phyloP scores from a whole-genome alignment of 2,797 vertebrate genomes.

The Cryptoprocta ferox region DNA sequence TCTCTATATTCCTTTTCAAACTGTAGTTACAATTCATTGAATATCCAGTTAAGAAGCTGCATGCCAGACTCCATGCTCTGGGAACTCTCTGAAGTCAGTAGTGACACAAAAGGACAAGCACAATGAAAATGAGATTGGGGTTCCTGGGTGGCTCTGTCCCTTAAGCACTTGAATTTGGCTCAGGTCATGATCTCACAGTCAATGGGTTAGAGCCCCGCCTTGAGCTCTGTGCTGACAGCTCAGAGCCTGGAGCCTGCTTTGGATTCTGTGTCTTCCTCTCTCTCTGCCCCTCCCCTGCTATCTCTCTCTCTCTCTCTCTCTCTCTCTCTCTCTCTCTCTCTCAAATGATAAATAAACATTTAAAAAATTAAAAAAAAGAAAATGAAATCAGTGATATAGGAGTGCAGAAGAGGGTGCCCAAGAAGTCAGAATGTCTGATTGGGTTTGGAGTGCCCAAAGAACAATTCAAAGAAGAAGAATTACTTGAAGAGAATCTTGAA shows the following conservation, averaged over 20 bases:
- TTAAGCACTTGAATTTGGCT: no score
- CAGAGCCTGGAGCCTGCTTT: no score
- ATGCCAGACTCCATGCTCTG: neutral
- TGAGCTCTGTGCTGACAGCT: no score
- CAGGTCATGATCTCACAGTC: no score
- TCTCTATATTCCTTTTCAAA: neutral
- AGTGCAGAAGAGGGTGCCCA: rapidly evolving
- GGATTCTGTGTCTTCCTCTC: no score
- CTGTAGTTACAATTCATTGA: neutral
- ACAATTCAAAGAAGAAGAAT: neutral
- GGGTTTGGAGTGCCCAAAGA: neutral
- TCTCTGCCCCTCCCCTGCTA: no score
- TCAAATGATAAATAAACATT: no score
- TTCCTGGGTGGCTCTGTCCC: no score
- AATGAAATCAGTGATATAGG: neutral
- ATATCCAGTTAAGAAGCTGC: neutral
- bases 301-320: no score
- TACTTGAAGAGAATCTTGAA: neutral
- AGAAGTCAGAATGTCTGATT: rapidly evolving
- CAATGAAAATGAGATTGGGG: neutral
- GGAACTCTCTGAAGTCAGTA: neutral
- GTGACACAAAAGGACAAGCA: neutral
- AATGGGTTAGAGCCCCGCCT: no score
- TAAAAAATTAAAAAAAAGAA: no score
- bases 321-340: no score